Evolutionary conservation across 2,113 vertebrate species (phyloP).

Genomic region (Menidia beryllina): DNA sequence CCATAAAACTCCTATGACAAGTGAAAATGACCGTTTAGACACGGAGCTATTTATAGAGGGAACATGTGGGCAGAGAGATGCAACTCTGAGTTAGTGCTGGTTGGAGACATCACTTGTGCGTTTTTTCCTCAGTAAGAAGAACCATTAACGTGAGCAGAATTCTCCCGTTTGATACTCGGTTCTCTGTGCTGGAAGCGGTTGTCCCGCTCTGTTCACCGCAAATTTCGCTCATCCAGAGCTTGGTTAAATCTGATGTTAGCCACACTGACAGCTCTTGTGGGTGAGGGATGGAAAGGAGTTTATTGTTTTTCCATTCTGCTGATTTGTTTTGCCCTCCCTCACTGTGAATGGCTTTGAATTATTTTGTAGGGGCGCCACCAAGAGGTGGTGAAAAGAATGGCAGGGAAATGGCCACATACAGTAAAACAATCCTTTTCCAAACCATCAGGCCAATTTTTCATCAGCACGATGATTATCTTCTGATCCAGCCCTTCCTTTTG

Average conservation of each 20-base stretch:
- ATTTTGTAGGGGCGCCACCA: slow-evolving; percentile 56
- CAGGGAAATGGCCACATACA: slow-evolving; percentile 12
- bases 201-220: background rate
- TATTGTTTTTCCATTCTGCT: slow-evolving; percentile 20
- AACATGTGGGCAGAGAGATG: slow-evolving; percentile 44
- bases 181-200: slow-evolving; percentile 6
- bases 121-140: slow-evolving; percentile 19
- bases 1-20: slow-evolving; percentile 31
- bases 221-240: slow-evolving; percentile 5
- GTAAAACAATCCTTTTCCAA: background rate
- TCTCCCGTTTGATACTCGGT: background rate
- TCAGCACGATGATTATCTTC: background rate
- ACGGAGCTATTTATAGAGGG: slow-evolving; percentile 57
- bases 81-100: slow-evolving; percentile 34
- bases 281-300: slow-evolving; percentile 30
- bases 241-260: slow-evolving; percentile 38
- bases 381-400: slow-evolving; percentile 43
- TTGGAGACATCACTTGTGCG: slow-evolving; percentile 36
- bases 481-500: slow-evolving; percentile 19
- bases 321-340: slow-evolving; percentile 17
- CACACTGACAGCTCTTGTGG: slow-evolving; percentile 32
- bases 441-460: background rate
- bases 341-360: background rate
- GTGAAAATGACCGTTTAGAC: slow-evolving; percentile 52
- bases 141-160: slow-evolving; percentile 8